Evolutionary conservation across 2,888 invertebrate species (phyloP).

Genomic region (Scaptomyza caliginosa): DNA sequence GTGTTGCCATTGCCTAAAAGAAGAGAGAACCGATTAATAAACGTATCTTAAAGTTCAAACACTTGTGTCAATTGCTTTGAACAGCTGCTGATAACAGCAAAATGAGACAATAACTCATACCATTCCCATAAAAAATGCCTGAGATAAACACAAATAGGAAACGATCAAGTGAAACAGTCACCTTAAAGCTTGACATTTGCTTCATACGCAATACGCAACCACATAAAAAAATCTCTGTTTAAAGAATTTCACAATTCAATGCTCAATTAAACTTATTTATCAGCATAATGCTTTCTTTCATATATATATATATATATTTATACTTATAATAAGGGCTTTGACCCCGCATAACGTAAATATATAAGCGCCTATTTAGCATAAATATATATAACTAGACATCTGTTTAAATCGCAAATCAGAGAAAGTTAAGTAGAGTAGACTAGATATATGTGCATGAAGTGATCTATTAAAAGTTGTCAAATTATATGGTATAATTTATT

Average conservation of each 20-base stretch:
- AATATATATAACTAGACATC: neutral
- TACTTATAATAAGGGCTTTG: conserved; percentile 11
- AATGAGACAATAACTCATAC: neutral
- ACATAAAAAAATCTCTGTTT: neutral
- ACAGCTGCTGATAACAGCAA: conserved; percentile 35
- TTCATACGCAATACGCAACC: conserved; percentile 21
- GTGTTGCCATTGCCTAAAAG: conserved; percentile 89
- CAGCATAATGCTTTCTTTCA: conserved; percentile 15
- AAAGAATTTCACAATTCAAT: conserved; percentile 13
- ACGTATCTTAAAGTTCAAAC: neutral
- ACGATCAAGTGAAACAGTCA: no score
- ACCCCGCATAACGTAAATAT: conserved; percentile 5
- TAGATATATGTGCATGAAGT: neutral
- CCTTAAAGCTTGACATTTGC: neutral
- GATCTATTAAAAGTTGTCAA: neutral
- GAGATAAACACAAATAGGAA: conserved; percentile 2
- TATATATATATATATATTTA: neutral
- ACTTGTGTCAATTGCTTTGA: conserved; percentile 31
- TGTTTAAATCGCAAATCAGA: neutral
- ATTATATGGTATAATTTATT: neutral
- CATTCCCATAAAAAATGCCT: neutral
- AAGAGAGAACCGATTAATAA: conserved; percentile 10
- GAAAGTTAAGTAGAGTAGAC: neutral
- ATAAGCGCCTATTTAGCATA: conserved; percentile 16
- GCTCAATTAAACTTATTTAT: conserved; percentile 35